Conservation (phyloP, 2,888 invertebrate genomes). For the Phortica okadai region DNA sequence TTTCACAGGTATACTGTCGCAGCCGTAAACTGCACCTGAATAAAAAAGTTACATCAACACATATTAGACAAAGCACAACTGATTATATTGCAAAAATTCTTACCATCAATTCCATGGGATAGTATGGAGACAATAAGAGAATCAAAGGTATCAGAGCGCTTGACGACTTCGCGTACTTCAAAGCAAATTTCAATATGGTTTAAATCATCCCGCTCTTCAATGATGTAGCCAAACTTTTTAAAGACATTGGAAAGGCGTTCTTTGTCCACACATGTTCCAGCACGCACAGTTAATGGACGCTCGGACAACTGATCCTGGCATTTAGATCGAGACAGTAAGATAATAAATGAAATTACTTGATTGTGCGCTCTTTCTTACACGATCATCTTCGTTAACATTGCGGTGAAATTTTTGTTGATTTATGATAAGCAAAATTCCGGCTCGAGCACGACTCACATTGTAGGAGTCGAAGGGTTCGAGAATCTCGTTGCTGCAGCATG, state of each 20-base stretch:
- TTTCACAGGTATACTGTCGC: slow-evolving; percentile 77
- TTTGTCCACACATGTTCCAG: slow-evolving; percentile 71
- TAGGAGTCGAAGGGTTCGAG: slow-evolving; percentile 39
- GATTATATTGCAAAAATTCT: slow-evolving; percentile 2
- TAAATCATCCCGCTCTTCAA: slow-evolving; percentile 60
- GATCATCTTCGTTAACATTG: slow-evolving; percentile 55
- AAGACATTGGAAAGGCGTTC: slow-evolving; percentile 60
- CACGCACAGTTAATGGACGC: slow-evolving; percentile 51
- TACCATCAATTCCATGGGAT: slow-evolving; percentile 73
- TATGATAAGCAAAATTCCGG: slow-evolving; percentile 72
- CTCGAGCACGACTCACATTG: slow-evolving; percentile 55
- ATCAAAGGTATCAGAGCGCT: slow-evolving; percentile 63
- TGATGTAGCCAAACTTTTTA: slow-evolving; percentile 65
- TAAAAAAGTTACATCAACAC: neutral
- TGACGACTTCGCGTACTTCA: slow-evolving; percentile 61
- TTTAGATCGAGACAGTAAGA: neutral
- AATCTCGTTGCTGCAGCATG: neutral
- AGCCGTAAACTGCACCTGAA: slow-evolving; percentile 77
- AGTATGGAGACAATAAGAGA: slow-evolving; percentile 74
- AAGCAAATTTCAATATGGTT: slow-evolving; percentile 63
- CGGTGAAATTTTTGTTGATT: slow-evolving; percentile 70
- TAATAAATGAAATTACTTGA: neutral
- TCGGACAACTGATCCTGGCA: slow-evolving; percentile 60
- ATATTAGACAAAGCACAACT: neutral
- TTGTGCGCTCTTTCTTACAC: slow-evolving; percentile 48